These are phyloP conservation scores for Euproctis similis DNA, from an alignment of 2,888 invertebrate species.

Conservation along the genomic window DNA sequence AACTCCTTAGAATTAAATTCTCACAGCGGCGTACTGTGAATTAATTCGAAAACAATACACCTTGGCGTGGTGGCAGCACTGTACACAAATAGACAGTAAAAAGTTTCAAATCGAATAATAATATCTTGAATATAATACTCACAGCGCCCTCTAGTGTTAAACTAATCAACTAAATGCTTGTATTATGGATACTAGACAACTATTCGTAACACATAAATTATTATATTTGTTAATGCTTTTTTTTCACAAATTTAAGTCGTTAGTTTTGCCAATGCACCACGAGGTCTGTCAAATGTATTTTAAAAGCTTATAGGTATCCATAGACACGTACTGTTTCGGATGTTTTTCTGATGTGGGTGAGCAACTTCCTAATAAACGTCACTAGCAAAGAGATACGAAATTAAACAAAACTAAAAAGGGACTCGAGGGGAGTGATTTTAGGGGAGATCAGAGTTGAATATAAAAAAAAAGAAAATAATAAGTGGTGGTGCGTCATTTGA, in stretches of 20 bases:
- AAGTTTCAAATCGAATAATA: slow-evolving; percentile 52
- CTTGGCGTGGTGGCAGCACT: slow-evolving; percentile 30
- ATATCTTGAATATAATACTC: too few species aligned
- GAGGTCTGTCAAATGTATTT: too few species aligned
- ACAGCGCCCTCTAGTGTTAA: too few species aligned
- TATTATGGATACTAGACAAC: too few species aligned
- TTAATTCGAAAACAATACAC: slow-evolving; percentile 74
- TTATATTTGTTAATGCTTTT: too few species aligned
- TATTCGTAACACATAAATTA: too few species aligned
- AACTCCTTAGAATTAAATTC: slow-evolving; percentile 71
- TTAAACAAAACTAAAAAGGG: slow-evolving; percentile 71
- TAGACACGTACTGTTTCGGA: slow-evolving; percentile 49
- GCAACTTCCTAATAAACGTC: slow-evolving; percentile 60
- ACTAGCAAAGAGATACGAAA: slow-evolving; percentile 67
- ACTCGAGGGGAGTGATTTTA: slow-evolving; percentile 53
- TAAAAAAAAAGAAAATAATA: slow-evolving; percentile 52
- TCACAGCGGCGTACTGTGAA: slow-evolving; percentile 70
- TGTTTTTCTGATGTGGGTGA: slow-evolving; percentile 46
- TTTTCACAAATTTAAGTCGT: too few species aligned
- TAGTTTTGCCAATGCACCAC: too few species aligned
- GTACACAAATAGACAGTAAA: slow-evolving; percentile 58
- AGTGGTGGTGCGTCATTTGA: slow-evolving; percentile 52
- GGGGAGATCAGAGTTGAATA: slow-evolving; percentile 26
- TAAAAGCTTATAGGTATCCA: slow-evolving; percentile 62
- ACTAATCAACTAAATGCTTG: too few species aligned